Percentiles rank a stretch among this genome's conserved stretches.
phyloP scores from a whole-genome alignment of 2,797 vertebrate genomes.

The Craterocephalus amniculus region DNA sequence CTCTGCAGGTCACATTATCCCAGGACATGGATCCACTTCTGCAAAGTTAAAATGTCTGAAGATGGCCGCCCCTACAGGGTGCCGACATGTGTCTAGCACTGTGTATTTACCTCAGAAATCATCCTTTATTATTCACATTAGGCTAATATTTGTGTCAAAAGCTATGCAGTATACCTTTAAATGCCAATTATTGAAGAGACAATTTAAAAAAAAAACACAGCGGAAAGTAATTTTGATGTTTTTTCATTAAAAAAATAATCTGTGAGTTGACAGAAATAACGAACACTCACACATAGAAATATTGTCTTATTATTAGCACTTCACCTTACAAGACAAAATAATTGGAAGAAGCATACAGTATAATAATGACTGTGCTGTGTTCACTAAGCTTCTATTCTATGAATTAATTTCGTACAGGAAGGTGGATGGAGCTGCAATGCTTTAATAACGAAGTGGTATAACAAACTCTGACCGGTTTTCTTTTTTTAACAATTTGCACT shows the following conservation, averaged over 20 bases:
- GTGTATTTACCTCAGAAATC: no score
- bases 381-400: not conserved
- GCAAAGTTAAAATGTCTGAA: no score
- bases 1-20: no score
- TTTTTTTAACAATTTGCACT: slow-evolving; percentile 23
- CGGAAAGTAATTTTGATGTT: not conserved
- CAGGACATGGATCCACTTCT: no score
- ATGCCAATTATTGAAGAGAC: not conserved
- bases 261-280: no score
- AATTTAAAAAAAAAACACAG: not conserved
- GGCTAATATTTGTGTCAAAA: no score
- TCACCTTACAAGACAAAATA: not conserved
- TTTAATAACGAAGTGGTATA: not conserved
- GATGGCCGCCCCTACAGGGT: no score
- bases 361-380: not conserved
- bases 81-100: no score
- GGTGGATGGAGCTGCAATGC: not conserved
- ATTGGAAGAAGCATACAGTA: not conserved
- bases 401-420: not conserved
- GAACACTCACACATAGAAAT: not conserved
- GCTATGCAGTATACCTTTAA: no score
- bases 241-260: no score
- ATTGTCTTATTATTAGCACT: not conserved
- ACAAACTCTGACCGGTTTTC: slow-evolving; percentile 14
- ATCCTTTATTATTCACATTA: no score